phyloP scores from a whole-genome alignment of 2,797 vertebrate species.

The Enteromius unitaeniatus region DNA sequence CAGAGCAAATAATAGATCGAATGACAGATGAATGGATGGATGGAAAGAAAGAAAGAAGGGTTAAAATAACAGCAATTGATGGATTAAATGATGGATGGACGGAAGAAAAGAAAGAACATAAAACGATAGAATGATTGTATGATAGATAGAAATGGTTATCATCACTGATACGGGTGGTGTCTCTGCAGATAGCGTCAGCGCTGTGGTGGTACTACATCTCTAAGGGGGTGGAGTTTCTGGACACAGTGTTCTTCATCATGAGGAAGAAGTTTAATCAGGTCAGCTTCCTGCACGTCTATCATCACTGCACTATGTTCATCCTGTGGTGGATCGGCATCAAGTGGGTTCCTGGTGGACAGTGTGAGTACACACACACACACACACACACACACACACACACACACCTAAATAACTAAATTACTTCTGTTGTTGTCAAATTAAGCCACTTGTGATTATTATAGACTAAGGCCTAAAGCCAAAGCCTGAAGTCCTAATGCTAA shows the following conservation, averaged over 20 bases:
- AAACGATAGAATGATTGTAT: background rate
- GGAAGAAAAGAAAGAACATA: too few species aligned
- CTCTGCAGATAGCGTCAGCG: conserved; percentile 91
- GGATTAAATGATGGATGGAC: background rate
- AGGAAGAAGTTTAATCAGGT: conserved; percentile 99
- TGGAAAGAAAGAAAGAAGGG: background rate
- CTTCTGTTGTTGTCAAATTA: background rate
- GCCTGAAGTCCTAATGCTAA: background rate
- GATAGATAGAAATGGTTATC: background rate
- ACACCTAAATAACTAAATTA: background rate
- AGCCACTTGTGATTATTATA: background rate
- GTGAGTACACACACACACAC: conserved; percentile 77
- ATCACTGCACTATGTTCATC: conserved; percentile 99
- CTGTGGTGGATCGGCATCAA: conserved; percentile 99
- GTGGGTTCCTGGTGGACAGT: conserved; percentile 98
- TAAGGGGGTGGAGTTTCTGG: conserved; percentile 97
- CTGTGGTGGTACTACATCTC: conserved; percentile 99
- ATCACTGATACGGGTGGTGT: background rate
- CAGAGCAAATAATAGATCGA: background rate
- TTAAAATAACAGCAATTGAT: background rate
- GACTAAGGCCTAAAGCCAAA: background rate
- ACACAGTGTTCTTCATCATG: conserved; percentile 98
- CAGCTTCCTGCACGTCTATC: conserved; percentile 98
- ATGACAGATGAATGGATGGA: too few species aligned
- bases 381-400: background rate